phyloP scores from a whole-genome alignment of 2,888 invertebrate species.

The Lochmaea crataegi region DNA sequence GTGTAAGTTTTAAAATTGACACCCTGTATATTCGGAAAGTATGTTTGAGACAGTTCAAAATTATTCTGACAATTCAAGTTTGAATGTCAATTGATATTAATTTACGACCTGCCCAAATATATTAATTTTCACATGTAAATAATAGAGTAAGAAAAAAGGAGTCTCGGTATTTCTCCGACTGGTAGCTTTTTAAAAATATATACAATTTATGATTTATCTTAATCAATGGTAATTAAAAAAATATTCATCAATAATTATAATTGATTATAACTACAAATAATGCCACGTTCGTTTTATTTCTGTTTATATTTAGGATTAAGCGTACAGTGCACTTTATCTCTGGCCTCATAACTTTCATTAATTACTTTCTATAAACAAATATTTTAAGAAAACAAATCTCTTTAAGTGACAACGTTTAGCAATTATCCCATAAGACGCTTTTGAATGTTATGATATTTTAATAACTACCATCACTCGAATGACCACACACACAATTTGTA shows the following conservation, averaged over 20 bases:
- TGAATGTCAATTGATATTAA: too few species aligned
- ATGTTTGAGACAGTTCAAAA: too few species aligned
- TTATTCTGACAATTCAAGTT: too few species aligned
- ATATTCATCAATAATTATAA: background rate
- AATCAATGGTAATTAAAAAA: background rate
- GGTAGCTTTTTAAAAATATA: too few species aligned
- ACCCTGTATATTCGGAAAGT: too few species aligned
- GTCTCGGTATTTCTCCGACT: too few species aligned
- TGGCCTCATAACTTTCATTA: constrained; percentile 5
- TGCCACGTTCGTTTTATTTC: background rate
- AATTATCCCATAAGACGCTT: background rate
- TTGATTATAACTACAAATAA: background rate
- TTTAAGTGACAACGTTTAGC: constrained; percentile 2
- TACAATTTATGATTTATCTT: background rate
- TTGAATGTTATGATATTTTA: background rate
- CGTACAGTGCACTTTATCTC: constrained; percentile 7
- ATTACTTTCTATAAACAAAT: background rate
- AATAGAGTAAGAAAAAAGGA: too few species aligned
- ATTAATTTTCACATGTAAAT: too few species aligned
- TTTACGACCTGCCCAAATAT: too few species aligned
- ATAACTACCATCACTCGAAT: background rate
- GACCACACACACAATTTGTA: background rate
- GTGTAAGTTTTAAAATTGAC: too few species aligned
- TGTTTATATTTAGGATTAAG: background rate
- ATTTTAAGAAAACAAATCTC: constrained; percentile 5